Percentiles rank a stretch among this genome's conserved stretches.
Conservation (phyloP, 53 echinoderm and acorn worm species). For the Echinometra lucunter region DNA sequence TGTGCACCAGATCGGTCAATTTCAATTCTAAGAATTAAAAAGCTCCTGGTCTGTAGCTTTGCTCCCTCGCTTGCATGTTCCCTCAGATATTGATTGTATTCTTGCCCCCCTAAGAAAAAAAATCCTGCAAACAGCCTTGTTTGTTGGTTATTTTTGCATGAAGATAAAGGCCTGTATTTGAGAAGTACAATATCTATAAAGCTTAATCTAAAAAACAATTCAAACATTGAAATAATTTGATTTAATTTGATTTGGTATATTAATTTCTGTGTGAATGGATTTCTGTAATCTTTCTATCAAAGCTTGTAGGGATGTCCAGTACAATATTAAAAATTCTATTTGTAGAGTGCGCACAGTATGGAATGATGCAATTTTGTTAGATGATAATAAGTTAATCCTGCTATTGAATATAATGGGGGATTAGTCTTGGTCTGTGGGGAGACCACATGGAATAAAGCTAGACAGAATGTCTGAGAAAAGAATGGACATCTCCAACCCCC, state of each 20-base stretch:
- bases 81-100: no score
- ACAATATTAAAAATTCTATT: background rate
- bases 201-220: background rate
- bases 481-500: background rate
- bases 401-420: background rate
- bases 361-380: background rate
- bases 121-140: no score
- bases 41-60: no score
- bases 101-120: no score
- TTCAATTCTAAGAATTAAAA: no score
- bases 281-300: background rate
- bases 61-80: no score
- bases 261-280: background rate
- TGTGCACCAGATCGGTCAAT: no score
- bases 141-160: no score
- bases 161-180: background rate
- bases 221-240: background rate
- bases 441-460: conserved; percentile 1
- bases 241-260: background rate
- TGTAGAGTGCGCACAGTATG: background rate
- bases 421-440: background rate
- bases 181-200: background rate
- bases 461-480: background rate
- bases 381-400: background rate
- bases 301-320: background rate